These are phyloP conservation scores for Pempheris klunzingeri DNA, from an alignment of 2,797 vertebrate genomes.

Conservation along the genomic window DNA sequence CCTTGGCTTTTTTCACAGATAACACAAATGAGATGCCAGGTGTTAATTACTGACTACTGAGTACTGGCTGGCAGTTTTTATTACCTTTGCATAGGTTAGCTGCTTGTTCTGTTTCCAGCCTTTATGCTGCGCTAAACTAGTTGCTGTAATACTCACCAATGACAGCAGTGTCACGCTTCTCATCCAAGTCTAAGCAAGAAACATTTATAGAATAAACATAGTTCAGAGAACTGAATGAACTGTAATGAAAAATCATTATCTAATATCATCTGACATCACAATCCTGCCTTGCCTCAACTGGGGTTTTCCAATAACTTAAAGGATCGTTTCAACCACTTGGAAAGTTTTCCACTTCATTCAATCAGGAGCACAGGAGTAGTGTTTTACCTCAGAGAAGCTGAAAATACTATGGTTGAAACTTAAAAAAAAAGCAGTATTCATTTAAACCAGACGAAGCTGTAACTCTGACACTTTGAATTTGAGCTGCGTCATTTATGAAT, in stretches of 20 bases:
- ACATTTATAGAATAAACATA: neutral
- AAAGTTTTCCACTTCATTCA: conserved; percentile 14
- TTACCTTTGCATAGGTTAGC: neutral
- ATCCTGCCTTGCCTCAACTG: neutral
- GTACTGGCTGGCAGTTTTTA: neutral
- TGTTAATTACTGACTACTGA: neutral
- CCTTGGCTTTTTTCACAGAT: neutral
- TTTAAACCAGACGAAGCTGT: conserved; percentile 6
- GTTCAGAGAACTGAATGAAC: conserved; percentile 9
- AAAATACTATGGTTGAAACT: neutral
- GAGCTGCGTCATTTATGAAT: conserved; percentile 18
- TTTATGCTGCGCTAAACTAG: conserved; percentile 16
- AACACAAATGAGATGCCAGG: neutral
- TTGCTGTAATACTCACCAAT: neutral
- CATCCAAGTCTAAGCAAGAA: neutral
- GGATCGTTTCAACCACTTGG: neutral
- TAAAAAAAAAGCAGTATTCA: neutral
- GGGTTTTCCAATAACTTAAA: neutral
- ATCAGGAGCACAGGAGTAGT: neutral
- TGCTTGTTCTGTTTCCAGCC: neutral
- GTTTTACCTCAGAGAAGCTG: neutral
- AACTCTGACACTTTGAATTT: conserved; percentile 20
- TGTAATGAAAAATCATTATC: too few species aligned
- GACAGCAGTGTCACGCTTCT: neutral
- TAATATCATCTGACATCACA: neutral